A percentile compares a stretch with the other conserved stretches of the same genome.
phyloP scores from a whole-genome alignment of 2,888 invertebrate species.

The Tipula lateralis region DNA sequence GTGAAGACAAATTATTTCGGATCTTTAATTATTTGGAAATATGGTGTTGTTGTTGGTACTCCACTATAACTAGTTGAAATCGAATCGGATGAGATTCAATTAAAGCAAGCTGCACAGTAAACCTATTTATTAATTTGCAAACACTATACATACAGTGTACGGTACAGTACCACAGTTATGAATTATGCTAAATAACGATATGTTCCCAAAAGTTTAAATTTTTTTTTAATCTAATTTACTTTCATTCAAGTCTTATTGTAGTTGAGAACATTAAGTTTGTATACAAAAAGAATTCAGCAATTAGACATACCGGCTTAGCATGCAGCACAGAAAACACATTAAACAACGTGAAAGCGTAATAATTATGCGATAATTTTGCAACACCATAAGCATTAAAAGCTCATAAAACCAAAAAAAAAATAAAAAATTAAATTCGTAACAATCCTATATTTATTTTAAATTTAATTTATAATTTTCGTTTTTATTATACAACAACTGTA shows the following conservation, averaged over 20 bases:
- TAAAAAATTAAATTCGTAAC: background rate
- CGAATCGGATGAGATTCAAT: no score
- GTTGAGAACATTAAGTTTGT: background rate
- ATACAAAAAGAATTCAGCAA: background rate
- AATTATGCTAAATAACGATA: no score
- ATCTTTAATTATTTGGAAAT: no score
- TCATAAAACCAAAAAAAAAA: background rate
- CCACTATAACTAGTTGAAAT: no score
- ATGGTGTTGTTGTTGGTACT: no score
- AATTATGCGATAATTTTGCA: background rate
- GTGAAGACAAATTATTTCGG: no score
- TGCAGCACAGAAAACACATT: background rate
- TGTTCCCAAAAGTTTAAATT: no score
- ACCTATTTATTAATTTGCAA: no score
- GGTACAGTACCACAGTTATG: no score
- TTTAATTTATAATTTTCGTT: background rate
- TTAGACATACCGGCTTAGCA: background rate
- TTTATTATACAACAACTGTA: no score
- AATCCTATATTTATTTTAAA: background rate
- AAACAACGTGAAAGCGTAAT: background rate
- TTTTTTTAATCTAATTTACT: background rate
- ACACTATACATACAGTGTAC: no score
- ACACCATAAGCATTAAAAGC: background rate
- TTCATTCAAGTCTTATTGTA: background rate
- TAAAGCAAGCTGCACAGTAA: no score